Evolutionary conservation across 2,797 vertebrate genomes (phyloP).

Genomic region (Bovichtus diacanthus): DNA sequence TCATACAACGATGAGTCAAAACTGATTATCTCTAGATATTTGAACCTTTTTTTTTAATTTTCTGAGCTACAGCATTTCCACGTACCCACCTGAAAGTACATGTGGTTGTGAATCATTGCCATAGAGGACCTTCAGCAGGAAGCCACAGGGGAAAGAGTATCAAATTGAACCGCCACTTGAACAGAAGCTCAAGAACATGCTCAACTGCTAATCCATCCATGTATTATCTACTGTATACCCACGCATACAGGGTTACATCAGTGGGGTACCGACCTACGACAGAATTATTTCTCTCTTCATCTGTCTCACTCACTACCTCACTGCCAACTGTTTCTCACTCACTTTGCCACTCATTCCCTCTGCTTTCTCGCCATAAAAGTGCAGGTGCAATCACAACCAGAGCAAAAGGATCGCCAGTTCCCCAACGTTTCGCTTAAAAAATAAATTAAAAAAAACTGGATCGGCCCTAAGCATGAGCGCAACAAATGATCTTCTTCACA

Average conservation of each 20-base stretch:
- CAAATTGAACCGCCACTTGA: background rate
- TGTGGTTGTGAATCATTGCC: background rate
- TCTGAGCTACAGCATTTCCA: background rate
- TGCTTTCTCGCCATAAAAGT: slow-evolving; percentile 13
- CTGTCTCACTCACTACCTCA: background rate
- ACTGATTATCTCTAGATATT: too few relatives aligned
- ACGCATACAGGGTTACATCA: background rate
- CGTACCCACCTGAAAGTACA: too few relatives aligned
- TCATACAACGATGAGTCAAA: too few relatives aligned
- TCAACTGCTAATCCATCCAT: background rate
- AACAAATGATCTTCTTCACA: slow-evolving; percentile 35
- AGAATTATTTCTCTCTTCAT: background rate
- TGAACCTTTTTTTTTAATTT: background rate
- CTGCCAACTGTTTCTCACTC: background rate
- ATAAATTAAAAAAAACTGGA: too few relatives aligned
- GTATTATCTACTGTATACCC: too few relatives aligned
- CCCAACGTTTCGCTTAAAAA: slow-evolving; percentile 13
- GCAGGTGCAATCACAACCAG: slow-evolving; percentile 33
- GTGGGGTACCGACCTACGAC: background rate
- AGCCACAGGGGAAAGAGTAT: background rate
- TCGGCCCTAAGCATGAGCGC: slow-evolving; percentile 29
- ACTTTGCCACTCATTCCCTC: background rate
- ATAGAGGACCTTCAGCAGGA: slow-evolving; percentile 10
- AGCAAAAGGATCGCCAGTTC: slow-evolving; percentile 1
- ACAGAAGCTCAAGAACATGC: background rate